Base-by-base conservation (phyloP, 37 sponge, comb jelly and placozoan species). In the Amphimedon queenslandica region DNA sequence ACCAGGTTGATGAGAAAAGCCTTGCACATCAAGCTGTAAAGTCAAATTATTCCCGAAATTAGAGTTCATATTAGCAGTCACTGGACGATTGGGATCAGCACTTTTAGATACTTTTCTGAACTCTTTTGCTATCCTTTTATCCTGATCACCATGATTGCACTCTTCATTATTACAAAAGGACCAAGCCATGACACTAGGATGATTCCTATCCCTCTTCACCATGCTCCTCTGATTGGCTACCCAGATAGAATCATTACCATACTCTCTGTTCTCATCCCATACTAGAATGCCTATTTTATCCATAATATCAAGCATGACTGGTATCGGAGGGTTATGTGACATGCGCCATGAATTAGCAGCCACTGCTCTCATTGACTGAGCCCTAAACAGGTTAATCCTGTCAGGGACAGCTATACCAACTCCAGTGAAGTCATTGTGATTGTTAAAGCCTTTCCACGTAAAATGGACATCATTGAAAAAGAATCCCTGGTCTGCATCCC, bases 271-370 rank as follows among this genome's bases (percentile, higher is more conserved):
- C 67, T 84, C 84, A 37, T 84, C 84, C 84, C 84, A 84, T 10
- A 84, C 84, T 6, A 84, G 33, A 2, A 84, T 63, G 20, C 78
- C 84, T 1, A 84, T n/a, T 37, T 40, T 36, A 58, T 84, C 84
- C 8, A 84, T 4, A 28, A 84, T 66, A 53, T n/a, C n/a, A n/a
- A n/a, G n/a, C n/a, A n/a, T n/a, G n/a, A n/a, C n/a, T n/a, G n/a
- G n/a, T n/a, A n/a, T 77, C 8, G 84, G 78, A 27, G 84, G 84
- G 41, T 84, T 84, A 63, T 84, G 84, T 4, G 84, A 84, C 84
- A 84, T 84, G 6, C 84, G 63, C 84, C 84, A 84, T 18, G 84
- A 47, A 63, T 84, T 84, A 42, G 64, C 84, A 36, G 78, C 84
- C 13, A 77, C 84, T 30, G 78, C 77, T 70, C 78, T 47, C 73